A percentile compares a stretch with the other conserved stretches of the same genome.
Evolutionary conservation across 2,888 invertebrate genomes (phyloP).

Genomic region (Diarsia rubi): DNA sequence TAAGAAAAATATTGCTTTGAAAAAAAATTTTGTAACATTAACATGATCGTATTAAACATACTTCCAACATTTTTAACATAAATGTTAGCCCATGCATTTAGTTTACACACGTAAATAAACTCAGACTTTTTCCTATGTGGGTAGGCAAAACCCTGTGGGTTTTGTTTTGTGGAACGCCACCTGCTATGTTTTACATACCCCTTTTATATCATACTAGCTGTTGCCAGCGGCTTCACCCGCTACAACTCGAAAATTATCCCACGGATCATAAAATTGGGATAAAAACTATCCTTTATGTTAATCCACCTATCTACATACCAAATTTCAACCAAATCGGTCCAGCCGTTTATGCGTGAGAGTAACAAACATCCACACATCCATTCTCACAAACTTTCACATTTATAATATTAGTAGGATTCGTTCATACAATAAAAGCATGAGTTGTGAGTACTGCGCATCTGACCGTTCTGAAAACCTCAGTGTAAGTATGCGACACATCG

Average conservation of each 20-base stretch:
- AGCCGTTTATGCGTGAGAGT: too few relatives aligned
- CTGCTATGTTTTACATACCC: neutral
- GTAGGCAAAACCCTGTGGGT: neutral
- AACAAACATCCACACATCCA: too few relatives aligned
- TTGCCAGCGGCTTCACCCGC: too few relatives aligned
- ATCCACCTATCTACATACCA: too few relatives aligned
- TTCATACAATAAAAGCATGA: neutral
- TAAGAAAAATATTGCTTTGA: neutral
- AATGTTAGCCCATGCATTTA: neutral
- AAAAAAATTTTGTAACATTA: neutral
- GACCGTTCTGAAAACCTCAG: neutral
- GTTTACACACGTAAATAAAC: neutral
- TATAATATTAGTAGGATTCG: too few relatives aligned
- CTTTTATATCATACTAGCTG: too few relatives aligned
- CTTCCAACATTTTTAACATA: neutral
- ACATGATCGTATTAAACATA: neutral
- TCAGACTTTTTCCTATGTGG: neutral
- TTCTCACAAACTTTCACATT: too few relatives aligned
- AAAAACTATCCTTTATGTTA: too few relatives aligned
- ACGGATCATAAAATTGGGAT: too few relatives aligned
- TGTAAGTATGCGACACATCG: neutral
- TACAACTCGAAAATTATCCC: too few relatives aligned
- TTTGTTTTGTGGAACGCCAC: neutral
- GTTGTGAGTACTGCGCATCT: neutral
- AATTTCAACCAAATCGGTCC: too few relatives aligned